Conservation (phyloP, 2,113 vertebrate genomes). For the Xerus inauris region DNA sequence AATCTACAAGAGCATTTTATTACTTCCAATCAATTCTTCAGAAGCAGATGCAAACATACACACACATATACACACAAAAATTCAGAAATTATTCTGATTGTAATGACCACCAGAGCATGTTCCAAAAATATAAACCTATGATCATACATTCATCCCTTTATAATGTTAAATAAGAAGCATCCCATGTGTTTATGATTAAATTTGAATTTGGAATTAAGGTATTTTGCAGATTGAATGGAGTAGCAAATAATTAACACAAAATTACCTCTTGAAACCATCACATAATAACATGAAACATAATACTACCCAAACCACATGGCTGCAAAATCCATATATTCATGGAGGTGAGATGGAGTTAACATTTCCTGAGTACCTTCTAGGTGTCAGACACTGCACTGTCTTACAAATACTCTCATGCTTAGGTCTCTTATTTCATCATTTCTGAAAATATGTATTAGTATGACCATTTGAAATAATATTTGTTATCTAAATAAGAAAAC, state of each 20-base stretch:
- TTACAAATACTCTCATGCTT: not conserved
- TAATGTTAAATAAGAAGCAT: constrained; percentile 72
- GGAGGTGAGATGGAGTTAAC: not conserved
- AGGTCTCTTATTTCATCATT: not conserved
- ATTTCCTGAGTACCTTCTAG: not conserved
- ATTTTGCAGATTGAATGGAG: constrained; percentile 68
- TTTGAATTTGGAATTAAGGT: constrained; percentile 77
- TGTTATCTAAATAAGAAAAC: not conserved
- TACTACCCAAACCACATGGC: not conserved
- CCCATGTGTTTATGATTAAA: constrained; percentile 76
- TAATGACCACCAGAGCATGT: constrained; percentile 79
- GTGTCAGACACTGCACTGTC: not conserved
- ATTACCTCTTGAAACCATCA: constrained; percentile 69
- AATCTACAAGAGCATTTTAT: constrained; percentile 61
- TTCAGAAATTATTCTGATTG: constrained; percentile 80
- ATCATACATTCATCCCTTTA: constrained; percentile 71
- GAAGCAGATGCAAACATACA: constrained; percentile 64
- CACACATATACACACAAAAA: not conserved
- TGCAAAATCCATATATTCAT: not conserved
- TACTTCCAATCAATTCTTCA: constrained; percentile 75
- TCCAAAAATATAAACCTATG: constrained; percentile 78
- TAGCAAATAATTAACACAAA: constrained; percentile 79
- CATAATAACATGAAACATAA: constrained; percentile 60
- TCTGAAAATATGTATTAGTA: not conserved
- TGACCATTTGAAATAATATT: not conserved